Evolutionary conservation across 2,888 invertebrate genomes (phyloP), one percentile per base, ranked within the genome.

Genomic region (Alitta virens): DNA sequence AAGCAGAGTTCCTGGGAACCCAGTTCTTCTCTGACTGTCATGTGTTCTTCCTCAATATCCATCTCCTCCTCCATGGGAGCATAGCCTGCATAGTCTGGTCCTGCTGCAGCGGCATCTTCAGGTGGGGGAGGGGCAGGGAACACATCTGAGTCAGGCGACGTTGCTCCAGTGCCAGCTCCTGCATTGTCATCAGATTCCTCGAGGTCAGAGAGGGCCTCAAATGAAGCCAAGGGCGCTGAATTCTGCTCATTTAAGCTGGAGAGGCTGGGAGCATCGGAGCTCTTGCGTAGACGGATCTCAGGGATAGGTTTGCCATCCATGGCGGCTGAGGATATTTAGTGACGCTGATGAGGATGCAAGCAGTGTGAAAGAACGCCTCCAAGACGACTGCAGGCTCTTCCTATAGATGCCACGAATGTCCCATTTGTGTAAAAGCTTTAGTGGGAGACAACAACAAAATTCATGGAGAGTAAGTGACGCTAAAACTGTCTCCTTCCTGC

Each of bases 201-300:
- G 21, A 46, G 46, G 46, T 59, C 59, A 16, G 59, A 40, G 25
- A 59, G 3, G 23, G 26, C 40, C n/a, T 59, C 59, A n/a, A 52
- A 52, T n/a, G 16, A 52, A 21, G 59, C 59, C 59, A 59, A 12
- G 12, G 59, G 59, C n/a, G 59, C 59, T 7, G 33, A 24, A 2
- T 25, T 33, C 21, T 23, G n/a, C 3, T 38, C 56, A 14, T 56
- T 46, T 21, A 33, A 23, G 18, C 56, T 56, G 25, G 46, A 42
- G n/a, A 61, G 42, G 51, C 63, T 63, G 23, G 60, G 61, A 18
- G 25, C 52, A 24, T 63, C 63, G 16, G 63, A 63, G 21, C 61
- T 52, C 21, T 60, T 61, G 25, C 63, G 51, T 24, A 63, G 46
- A 7, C 63, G 56, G 38, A 63, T 63, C 53, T 63, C 63, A 1